Percentiles rank a stretch among this genome's conserved stretches.
phyloP scores from a whole-genome alignment of 2,113 vertebrate species.

The Spermophilus dauricus region DNA sequence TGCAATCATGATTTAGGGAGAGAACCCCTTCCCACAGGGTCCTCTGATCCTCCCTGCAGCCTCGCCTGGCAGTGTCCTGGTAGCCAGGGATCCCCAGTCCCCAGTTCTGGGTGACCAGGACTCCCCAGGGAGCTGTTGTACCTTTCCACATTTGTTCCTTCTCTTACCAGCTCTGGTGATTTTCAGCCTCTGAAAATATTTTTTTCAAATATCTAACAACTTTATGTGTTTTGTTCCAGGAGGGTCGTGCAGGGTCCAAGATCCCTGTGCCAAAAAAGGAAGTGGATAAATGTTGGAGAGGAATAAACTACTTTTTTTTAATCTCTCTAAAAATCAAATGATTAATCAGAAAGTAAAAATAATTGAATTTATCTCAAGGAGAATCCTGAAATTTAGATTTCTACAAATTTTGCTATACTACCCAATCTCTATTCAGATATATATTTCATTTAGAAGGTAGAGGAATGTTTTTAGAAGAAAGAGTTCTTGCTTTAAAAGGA shows the following conservation, averaged over 20 bases:
- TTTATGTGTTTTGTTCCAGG: background rate
- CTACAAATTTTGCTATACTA: background rate
- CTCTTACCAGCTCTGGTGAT: background rate
- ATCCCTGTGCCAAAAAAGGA: background rate
- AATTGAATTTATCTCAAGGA: background rate
- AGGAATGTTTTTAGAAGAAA: background rate
- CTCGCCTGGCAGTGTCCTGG: background rate
- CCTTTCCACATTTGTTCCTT: background rate
- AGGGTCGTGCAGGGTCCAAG: too few species aligned
- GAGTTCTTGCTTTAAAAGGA: background rate
- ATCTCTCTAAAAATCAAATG: background rate
- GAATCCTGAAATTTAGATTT: background rate
- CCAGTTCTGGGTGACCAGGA: background rate
- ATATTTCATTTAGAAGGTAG: background rate
- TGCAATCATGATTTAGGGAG: background rate
- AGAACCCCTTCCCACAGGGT: background rate
- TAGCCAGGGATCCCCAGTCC: background rate
- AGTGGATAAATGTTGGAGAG: background rate
- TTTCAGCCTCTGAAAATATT: background rate
- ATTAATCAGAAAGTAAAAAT: background rate
- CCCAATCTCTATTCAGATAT: background rate
- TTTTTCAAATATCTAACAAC: background rate
- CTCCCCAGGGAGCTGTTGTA: background rate
- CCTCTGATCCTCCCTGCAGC: background rate
- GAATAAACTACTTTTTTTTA: background rate